A percentile compares a stretch with the other conserved stretches of the same genome.
Evolutionary conservation across 2,113 vertebrate species (phyloP).

Genomic region (Macaca mulatta): DNA sequence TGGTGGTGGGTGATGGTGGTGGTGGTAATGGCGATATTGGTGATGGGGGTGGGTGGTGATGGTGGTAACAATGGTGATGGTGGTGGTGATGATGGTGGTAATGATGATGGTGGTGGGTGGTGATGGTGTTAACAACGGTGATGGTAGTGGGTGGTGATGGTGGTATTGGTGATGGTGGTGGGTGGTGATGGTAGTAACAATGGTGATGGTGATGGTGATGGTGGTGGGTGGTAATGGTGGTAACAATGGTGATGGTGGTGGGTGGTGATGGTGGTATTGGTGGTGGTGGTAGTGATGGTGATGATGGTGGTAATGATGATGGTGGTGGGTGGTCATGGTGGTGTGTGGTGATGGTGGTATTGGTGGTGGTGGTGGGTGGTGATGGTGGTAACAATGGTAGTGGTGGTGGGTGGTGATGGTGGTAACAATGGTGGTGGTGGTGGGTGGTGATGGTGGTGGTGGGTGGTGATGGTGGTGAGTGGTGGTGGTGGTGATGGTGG

Average conservation of each 20-base stretch:
- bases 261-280: fast-evolving
- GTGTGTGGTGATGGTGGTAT: fast-evolving
- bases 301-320: neutral
- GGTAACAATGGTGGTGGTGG: neutral
- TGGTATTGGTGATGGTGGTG: fast-evolving
- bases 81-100: fast-evolving
- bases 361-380: fast-evolving
- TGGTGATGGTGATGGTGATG: fast-evolving
- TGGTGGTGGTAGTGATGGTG: neutral
- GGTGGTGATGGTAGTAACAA: fast-evolving
- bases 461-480: fast-evolving
- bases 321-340: fast-evolving
- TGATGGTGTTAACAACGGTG: neutral
- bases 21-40: too few relatives aligned
- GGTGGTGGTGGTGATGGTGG: fast-evolving
- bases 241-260: fast-evolving
- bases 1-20: too few relatives aligned
- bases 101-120: fast-evolving
- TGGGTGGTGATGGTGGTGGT: fast-evolving
- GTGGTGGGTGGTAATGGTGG: fast-evolving
- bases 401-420: neutral
- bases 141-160: fast-evolving
- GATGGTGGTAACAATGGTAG: fast-evolving
- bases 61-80: fast-evolving
- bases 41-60: too few relatives aligned